phyloP scores from a whole-genome alignment of 2,888 invertebrate species.

The Notodonta dromedarius region DNA sequence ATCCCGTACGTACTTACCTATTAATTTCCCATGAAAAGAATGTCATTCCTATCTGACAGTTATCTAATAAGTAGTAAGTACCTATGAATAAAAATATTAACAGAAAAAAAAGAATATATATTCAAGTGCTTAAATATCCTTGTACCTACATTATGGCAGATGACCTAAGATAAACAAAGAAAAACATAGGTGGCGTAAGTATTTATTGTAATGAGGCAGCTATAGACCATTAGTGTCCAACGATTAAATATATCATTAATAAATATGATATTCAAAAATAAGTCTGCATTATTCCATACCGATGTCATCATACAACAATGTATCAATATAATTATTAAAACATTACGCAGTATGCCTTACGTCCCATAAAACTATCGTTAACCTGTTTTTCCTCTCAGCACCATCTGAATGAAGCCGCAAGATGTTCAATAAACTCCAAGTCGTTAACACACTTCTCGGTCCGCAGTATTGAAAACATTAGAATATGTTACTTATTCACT shows the following conservation, averaged over 20 bases:
- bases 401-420: not conserved
- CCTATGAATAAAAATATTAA: no score
- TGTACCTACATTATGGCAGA: not conserved
- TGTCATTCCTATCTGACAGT: no score
- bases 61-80: no score
- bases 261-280: not conserved
- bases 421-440: not conserved
- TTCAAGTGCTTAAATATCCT: no score
- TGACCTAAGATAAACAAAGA: not conserved
- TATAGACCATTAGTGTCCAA: not conserved
- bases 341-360: no score
- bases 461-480: conserved; percentile 6
- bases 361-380: no score
- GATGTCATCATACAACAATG: no score
- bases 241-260: not conserved
- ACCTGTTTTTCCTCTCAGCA: not conserved
- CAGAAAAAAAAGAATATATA: no score
- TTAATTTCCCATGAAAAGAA: no score
- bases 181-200: not conserved
- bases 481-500: conserved; percentile 12
- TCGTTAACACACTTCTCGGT: not conserved
- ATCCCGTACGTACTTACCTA: no score
- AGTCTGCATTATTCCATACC: not conserved
- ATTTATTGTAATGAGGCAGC: not conserved
- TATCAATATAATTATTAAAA: no score